Conservation (phyloP, 2,797 vertebrate species). For the Myotis findleyi region DNA sequence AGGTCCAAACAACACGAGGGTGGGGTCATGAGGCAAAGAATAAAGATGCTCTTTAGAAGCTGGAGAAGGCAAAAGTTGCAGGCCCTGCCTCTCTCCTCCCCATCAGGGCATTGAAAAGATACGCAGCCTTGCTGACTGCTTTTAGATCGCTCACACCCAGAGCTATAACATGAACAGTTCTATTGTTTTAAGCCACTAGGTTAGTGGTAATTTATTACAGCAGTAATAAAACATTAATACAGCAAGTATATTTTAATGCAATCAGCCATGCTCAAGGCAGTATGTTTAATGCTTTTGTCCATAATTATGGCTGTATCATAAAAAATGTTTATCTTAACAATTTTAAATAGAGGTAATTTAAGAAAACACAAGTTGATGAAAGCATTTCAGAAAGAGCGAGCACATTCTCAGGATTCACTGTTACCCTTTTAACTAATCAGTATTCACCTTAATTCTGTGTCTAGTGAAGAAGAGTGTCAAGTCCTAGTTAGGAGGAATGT, state of each 20-base stretch:
- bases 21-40: background rate
- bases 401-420: background rate
- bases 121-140: background rate
- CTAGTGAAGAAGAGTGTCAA: background rate
- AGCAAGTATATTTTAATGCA: background rate
- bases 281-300: background rate
- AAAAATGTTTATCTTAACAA: background rate
- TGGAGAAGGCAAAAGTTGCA: background rate
- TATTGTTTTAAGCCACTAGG: background rate
- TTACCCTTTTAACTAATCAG: background rate
- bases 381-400: background rate
- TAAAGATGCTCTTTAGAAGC: background rate
- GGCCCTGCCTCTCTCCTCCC: too few relatives aligned
- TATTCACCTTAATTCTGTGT: background rate
- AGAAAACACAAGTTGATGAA: background rate
- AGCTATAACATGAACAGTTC: background rate
- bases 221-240: background rate
- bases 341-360: background rate
- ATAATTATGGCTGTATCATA: background rate
- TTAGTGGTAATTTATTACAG: background rate
- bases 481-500: background rate
- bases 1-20: background rate
- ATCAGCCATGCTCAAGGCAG: background rate
- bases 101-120: background rate
- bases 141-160: background rate